Evolutionary conservation across 2,797 vertebrate genomes (phyloP), one percentile per base, ranked within the genome.

Genomic region (Sebastes nivosus): DNA sequence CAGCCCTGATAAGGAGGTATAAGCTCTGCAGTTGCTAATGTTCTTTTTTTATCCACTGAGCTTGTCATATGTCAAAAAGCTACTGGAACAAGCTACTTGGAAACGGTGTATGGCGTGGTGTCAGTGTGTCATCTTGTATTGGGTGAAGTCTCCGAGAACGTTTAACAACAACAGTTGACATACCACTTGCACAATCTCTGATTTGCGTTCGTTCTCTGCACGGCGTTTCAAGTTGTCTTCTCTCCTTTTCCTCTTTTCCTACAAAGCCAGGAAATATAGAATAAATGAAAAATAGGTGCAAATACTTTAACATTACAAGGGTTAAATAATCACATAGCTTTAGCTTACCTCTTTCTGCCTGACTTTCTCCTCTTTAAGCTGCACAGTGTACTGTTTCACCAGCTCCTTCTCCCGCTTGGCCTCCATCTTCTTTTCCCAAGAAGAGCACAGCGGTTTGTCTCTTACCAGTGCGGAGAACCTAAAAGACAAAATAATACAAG

Each of bases 111-210:
- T 12, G 10, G 4, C 22, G 25, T 42, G 30, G 5, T 30, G 20
- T 52, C 20, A 4, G n/a, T 12, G 22, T 30, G 59, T 18, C 13
- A 25, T 11, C 42, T 11, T 25, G 16, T n/a, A 36, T 30, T 72
- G 20, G 36, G 12, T 14, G 18, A 72, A 24, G 29, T 24, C n/a
- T 55, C 20, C 10, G 11, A 55, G n/a, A 74, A 65, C n/a, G 6
- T 46, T 50, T n/a, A 67, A 29, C 59, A 58, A 24, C 30, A 69
- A 38, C 20, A 22, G 30, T 5, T 38, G 1, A 94, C 97, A 85
- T 94, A 99, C 98, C 97, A 99, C 98, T 97, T 99, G 98, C 18
- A 99, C 98, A 0, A 99, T 92, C 90, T 99, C 98, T 0, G 97
- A 95, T 89, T 96, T 98, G 73, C 96, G 93, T 82, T 98, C 97